Percentiles rank a stretch among this genome's conserved stretches.
Conservation (phyloP, 2,113 vertebrate genomes). For the Saguinus imperator region DNA sequence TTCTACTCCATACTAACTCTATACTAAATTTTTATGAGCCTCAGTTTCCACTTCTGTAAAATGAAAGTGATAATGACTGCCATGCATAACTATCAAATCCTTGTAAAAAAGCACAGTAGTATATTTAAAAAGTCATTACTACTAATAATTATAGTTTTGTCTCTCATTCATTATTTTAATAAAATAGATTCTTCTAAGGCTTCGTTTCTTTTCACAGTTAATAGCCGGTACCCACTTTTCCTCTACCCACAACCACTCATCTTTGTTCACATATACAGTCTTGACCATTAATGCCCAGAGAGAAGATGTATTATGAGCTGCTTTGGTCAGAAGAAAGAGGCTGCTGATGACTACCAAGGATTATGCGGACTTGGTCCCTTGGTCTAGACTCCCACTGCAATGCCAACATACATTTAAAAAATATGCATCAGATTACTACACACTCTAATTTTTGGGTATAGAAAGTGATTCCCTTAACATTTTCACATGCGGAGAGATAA, state of each 20-base stretch:
- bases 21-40: not conserved
- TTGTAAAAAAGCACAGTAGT: not conserved
- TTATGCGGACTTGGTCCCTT: not conserved
- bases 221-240: not conserved
- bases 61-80: not conserved
- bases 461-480: not conserved
- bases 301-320: not conserved
- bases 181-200: not conserved
- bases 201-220: not conserved
- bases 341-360: not conserved
- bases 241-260: not conserved
- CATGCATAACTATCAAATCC: not conserved
- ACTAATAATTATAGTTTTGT: not conserved
- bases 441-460: not conserved
- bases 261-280: not conserved
- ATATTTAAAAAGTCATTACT: not conserved
- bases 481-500: slow-evolving; percentile 36
- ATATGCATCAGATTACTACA: not conserved
- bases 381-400: not conserved
- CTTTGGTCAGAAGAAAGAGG: not conserved
- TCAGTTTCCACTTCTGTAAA: not conserved
- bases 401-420: not conserved
- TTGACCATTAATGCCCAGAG: not conserved
- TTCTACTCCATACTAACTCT: not conserved
- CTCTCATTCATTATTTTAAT: slow-evolving; percentile 38